Evolutionary conservation across 2,113 vertebrate genomes (phyloP).

Genomic region (Scytalopus superciliaris): DNA sequence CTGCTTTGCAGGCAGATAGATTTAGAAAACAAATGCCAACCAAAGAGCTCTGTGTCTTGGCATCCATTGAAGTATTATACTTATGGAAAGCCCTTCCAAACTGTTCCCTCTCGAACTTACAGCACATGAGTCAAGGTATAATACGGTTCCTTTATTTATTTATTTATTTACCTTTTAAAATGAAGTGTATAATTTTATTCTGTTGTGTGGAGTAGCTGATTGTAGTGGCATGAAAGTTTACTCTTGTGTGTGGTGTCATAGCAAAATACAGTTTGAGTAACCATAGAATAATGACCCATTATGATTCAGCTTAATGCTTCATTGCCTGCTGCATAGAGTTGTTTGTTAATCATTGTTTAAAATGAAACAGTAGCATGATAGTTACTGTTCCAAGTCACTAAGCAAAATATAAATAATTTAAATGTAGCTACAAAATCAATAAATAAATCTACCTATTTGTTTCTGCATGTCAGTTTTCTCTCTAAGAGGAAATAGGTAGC

Average conservation of each 20-base stretch:
- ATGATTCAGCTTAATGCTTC: neutral
- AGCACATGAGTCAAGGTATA: slow-evolving; percentile 96
- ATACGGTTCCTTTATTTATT: neutral
- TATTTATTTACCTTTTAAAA: neutral
- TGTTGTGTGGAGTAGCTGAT: neutral
- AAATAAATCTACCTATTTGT: neutral
- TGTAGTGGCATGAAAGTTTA: neutral
- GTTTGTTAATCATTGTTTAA: neutral
- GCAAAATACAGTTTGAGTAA: neutral
- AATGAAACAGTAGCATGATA: neutral
- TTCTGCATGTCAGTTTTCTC: neutral
- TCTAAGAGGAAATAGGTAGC: neutral
- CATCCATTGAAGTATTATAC: slow-evolving; percentile 93
- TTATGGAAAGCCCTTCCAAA: slow-evolving; percentile 97
- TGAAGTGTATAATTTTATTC: neutral
- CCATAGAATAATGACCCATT: neutral
- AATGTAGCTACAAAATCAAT: neutral
- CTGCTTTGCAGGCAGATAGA: slow-evolving; percentile 84
- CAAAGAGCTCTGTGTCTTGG: slow-evolving; percentile 90
- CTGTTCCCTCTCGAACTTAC: slow-evolving; percentile 92
- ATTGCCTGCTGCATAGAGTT: neutral
- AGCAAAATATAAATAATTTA: neutral
- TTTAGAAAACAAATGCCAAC: slow-evolving; percentile 87
- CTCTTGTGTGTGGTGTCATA: neutral
- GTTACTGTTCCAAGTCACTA: neutral